Base-by-base conservation (phyloP, 2,888 invertebrate species). In the Cataglyphis altisquamis region DNA sequence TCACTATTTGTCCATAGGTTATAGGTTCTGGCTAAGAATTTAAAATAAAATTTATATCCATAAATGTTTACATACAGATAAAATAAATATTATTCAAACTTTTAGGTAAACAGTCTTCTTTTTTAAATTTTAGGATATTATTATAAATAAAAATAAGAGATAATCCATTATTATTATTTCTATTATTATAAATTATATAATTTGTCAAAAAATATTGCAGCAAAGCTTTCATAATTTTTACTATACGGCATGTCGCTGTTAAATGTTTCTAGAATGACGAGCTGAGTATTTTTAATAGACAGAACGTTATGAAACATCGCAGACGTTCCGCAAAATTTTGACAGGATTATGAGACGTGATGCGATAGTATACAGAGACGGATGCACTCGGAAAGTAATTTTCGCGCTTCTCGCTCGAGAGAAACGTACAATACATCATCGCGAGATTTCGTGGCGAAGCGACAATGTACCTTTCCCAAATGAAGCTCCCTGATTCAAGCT, bases 381-480 rank as follows among this genome's bases (percentile, higher is more conserved):
- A 67, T 39, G 72, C 57, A 60, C 39, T n/a, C 1, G 15, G 60
- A 41, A 74, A 15, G 32, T 4, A 62, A 64, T 74, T 70, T 70
- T 70, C 78, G 41, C 57, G 41, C 57, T 68, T 78, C 45, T 57
- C 39, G 32, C 10, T 5, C 29, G 21, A 15, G 15, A 5, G 52
- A 18, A 25, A 36, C 18, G 64, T 75, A 85, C 60, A 55, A 81
- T 80, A 52, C 55, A 66, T 62, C 73, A 48, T 52, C 48, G 82
- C 70, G 18, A 82, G 84, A 41, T 75, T 60, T 63, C 9, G 52
- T 32, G 25, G 10, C 10, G 77, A 86, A 82, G 55, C 83, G 81
- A 87, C 81, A 82, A 77, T 60, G 48, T 66, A 62, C 64, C 73
- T 83, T 84, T 82, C 57, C 10, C 68, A 57, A 67, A 78, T 41